Evolutionary conservation across 2,797 vertebrate genomes (phyloP).

Genomic region (Tinamus major): DNA sequence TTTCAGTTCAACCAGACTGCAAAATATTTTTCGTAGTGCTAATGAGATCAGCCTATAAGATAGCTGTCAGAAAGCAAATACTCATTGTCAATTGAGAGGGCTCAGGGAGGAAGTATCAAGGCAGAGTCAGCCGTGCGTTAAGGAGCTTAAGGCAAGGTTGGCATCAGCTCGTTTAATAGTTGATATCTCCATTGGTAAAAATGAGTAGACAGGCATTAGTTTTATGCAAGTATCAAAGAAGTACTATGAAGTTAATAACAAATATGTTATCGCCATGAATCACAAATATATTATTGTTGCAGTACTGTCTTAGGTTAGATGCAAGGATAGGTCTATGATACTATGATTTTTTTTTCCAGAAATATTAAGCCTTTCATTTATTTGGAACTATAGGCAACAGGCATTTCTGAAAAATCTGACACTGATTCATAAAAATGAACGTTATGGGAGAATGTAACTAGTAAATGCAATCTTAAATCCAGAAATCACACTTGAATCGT

Average conservation of each 20-base stretch:
- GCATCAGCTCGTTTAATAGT: not conserved
- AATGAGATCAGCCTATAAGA: not conserved
- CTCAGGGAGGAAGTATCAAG: not conserved
- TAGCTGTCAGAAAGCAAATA: not conserved
- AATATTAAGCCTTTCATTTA: not conserved
- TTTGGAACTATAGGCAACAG: not conserved
- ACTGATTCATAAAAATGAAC: rapidly evolving
- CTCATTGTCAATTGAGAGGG: not conserved
- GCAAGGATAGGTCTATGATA: not conserved
- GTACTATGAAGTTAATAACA: not conserved
- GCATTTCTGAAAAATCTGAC: not conserved
- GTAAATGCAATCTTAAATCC: not conserved
- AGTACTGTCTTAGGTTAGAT: not conserved
- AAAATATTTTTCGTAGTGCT: not conserved
- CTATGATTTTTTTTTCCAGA: not conserved
- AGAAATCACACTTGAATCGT: rapidly evolving
- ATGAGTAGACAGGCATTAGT: not conserved
- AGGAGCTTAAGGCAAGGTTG: conserved; percentile 16
- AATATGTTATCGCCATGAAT: not conserved
- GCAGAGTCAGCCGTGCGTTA: not conserved
- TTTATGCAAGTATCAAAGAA: not conserved
- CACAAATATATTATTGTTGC: no score
- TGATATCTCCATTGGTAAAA: not conserved
- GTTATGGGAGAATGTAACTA: not conserved
- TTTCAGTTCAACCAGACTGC: not conserved